These are phyloP conservation scores for Hemistola chrysoprasaria DNA, from an alignment of 2,888 invertebrate species.

Conservation along the genomic window DNA sequence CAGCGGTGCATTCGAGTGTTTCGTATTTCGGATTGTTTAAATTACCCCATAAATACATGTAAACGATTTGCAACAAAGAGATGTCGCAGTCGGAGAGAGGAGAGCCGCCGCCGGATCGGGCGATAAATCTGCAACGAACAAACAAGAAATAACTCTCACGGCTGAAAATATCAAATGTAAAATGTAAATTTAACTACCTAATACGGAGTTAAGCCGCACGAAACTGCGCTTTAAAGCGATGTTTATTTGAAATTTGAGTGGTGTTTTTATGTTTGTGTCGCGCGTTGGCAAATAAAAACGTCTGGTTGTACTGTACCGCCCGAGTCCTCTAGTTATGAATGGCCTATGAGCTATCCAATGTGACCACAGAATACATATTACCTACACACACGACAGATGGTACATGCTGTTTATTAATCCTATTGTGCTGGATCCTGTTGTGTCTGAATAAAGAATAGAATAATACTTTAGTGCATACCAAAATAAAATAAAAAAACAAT, in stretches of 20 bases:
- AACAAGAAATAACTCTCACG: slow-evolving; percentile 73
- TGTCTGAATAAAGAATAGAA: too few relatives aligned
- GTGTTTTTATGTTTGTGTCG: slow-evolving; percentile 74
- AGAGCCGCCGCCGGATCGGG: slow-evolving; percentile 47
- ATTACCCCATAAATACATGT: slow-evolving; percentile 72
- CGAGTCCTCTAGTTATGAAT: slow-evolving; percentile 70
- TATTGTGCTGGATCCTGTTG: too few relatives aligned
- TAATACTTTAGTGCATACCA: too few relatives aligned
- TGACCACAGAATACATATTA: slow-evolving; percentile 38
- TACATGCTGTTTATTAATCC: slow-evolving; percentile 20
- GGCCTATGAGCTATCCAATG: slow-evolving; percentile 63
- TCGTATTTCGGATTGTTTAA: slow-evolving; percentile 62
- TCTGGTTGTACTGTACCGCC: slow-evolving; percentile 56
- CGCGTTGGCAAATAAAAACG: slow-evolving; percentile 73
- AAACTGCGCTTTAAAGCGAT: slow-evolving; percentile 67
- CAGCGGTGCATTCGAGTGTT: slow-evolving; percentile 59
- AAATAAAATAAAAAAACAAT: too few relatives aligned
- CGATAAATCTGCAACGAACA: slow-evolving; percentile 65
- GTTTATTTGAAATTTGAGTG: slow-evolving; percentile 75
- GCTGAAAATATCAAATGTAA: slow-evolving; percentile 78
- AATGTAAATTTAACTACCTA: slow-evolving; percentile 80
- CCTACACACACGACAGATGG: slow-evolving; percentile 36
- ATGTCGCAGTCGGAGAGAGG: slow-evolving; percentile 54
- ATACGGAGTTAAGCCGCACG: slow-evolving; percentile 66
- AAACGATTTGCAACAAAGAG: slow-evolving; percentile 67